Evolutionary conservation across 2,113 vertebrate genomes (phyloP).

Genomic region (Salvator merianae): DNA sequence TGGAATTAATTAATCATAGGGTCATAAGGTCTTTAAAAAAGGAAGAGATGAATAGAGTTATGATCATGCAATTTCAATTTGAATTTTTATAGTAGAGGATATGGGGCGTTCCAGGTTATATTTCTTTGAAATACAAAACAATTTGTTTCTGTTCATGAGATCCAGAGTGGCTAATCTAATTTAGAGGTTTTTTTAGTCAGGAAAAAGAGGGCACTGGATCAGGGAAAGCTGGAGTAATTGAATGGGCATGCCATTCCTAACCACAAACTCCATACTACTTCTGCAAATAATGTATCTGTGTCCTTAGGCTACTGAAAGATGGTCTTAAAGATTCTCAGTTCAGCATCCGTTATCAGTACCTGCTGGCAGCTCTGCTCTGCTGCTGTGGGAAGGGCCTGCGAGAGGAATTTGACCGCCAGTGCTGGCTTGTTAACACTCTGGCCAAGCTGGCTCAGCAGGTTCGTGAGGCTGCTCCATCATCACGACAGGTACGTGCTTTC

Average conservation of each 20-base stretch:
- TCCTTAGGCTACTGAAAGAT: slow-evolving; percentile 90
- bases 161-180: neutral
- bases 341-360: slow-evolving; percentile 94
- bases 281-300: rapidly evolving
- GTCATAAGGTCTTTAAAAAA: neutral
- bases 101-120: neutral
- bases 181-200: no score
- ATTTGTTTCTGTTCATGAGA: neutral
- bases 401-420: slow-evolving; percentile 93
- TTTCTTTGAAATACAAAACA: neutral
- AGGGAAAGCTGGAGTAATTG: rapidly evolving
- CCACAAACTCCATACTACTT: neutral
- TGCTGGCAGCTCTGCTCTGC: slow-evolving; percentile 92
- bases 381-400: slow-evolving; percentile 89
- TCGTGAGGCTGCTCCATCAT: slow-evolving; percentile 83
- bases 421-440: slow-evolving; percentile 88
- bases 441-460: slow-evolving; percentile 88
- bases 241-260: neutral
- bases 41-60: neutral
- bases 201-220: neutral
- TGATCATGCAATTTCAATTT: neutral
- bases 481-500: slow-evolving; percentile 80
- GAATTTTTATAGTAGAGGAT: neutral
- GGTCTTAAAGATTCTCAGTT: slow-evolving; percentile 95
- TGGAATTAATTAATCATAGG: neutral